phyloP scores from a whole-genome alignment of 2,888 invertebrate species.

The Caenorhabditis parvicauda region DNA sequence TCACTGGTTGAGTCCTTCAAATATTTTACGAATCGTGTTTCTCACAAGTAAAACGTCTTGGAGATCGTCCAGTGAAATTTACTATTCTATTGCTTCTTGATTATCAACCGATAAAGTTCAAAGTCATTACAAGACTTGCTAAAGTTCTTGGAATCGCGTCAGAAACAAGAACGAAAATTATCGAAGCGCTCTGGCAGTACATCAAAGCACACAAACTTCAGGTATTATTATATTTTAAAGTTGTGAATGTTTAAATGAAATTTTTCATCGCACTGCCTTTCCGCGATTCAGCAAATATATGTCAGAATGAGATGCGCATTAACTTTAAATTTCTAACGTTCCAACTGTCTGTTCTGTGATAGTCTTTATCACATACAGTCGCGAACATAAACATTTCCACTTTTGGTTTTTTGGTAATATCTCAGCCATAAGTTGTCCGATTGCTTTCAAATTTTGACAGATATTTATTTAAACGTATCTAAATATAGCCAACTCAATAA shows the following conservation, averaged over 20 bases:
- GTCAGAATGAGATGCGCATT: no score
- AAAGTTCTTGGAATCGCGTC: constrained; percentile 96
- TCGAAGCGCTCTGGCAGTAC: constrained; percentile 98
- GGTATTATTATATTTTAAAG: constrained; percentile 9
- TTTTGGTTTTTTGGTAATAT: no score
- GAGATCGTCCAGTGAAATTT: constrained; percentile 96
- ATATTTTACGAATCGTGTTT: background rate
- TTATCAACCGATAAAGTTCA: constrained; percentile 95
- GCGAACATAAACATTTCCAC: no score
- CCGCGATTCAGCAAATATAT: no score
- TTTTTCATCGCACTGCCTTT: no score
- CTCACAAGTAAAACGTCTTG: constrained; percentile 82
- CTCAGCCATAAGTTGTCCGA: no score
- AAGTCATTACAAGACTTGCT: constrained; percentile 91
- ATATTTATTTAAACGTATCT: no score
- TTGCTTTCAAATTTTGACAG: no score
- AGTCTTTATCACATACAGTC: no score
- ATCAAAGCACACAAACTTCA: constrained; percentile 87
- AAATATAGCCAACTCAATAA: no score
- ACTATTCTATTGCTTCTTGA: constrained; percentile 93
- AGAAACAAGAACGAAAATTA: constrained; percentile 91
- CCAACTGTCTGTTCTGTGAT: no score
- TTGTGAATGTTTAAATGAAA: background rate
- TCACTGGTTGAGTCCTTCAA: no score
- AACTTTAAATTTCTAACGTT: background rate